phyloP scores from a whole-genome alignment of 2,888 invertebrate species.

The Endomychus coccineus region DNA sequence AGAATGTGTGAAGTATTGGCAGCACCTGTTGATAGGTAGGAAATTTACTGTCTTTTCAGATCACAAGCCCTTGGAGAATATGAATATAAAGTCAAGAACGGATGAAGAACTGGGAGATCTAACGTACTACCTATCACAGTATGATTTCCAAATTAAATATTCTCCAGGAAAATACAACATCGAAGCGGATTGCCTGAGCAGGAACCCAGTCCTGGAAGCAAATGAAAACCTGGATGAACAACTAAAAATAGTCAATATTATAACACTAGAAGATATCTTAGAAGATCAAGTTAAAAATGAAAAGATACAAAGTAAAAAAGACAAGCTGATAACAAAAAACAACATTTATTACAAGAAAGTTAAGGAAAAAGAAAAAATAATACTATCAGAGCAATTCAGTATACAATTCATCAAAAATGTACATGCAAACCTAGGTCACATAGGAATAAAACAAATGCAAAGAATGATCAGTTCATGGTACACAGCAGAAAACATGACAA shows the following conservation, averaged over 20 bases:
- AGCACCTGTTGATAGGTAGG: too few relatives aligned
- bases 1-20: too few relatives aligned
- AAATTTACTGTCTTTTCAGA: too few relatives aligned
- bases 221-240: neutral
- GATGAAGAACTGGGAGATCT: constrained; percentile 23
- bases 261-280: neutral
- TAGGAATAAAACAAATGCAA: constrained; percentile 2
- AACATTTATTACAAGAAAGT: too few relatives aligned
- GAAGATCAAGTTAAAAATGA: neutral
- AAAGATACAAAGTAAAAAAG: too few relatives aligned
- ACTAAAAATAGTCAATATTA: constrained; percentile 1
- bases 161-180: constrained; percentile 17
- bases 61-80: too few relatives aligned
- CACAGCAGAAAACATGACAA: constrained; percentile 4
- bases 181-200: constrained; percentile 19
- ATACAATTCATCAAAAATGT: too few relatives aligned
- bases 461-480: neutral
- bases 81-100: constrained; percentile 21
- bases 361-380: too few relatives aligned
- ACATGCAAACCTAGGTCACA: neutral
- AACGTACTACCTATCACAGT: constrained; percentile 21
- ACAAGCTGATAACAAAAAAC: too few relatives aligned
- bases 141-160: constrained; percentile 22
- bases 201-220: constrained; percentile 1
- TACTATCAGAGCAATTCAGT: too few relatives aligned